phyloP scores from a whole-genome alignment of 2,113 vertebrate genomes.

The crab-eating macaque (Macaca fascicularis) region DNA sequence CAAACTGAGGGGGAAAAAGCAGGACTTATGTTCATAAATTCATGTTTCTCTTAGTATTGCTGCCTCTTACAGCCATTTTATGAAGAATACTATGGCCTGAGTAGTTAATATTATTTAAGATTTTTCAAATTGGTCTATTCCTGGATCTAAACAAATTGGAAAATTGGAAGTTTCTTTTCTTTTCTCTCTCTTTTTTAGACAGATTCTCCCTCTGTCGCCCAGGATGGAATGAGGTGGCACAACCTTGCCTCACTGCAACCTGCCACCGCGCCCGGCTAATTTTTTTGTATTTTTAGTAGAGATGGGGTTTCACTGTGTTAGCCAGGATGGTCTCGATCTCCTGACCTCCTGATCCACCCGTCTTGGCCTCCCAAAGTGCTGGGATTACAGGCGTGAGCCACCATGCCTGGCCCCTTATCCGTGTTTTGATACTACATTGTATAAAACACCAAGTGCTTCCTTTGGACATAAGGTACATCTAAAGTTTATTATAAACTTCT shows the following conservation, averaged over 20 bases:
- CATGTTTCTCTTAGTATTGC: conserved; percentile 41
- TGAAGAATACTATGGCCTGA: conserved; percentile 56
- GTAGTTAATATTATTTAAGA: conserved; percentile 38
- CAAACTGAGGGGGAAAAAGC: conserved; percentile 33
- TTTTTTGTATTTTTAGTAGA: no score
- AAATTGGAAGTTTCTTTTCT: neutral
- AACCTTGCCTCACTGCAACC: no score
- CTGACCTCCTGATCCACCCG: no score
- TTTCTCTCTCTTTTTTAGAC: neutral
- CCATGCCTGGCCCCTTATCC: neutral
- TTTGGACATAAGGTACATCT: neutral
- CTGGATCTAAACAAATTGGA: conserved; percentile 38
- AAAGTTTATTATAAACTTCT: neutral
- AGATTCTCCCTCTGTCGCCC: neutral
- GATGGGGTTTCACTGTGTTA: no score
- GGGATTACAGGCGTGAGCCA: no score
- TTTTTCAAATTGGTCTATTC: conserved; percentile 21
- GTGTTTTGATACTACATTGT: neutral
- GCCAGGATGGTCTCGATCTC: no score
- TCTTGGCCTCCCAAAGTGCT: no score
- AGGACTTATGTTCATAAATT: conserved; percentile 44
- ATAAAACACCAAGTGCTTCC: neutral
- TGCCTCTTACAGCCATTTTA: conserved; percentile 74
- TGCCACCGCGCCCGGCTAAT: no score
- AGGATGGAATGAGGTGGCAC: no score